phyloP scores from a whole-genome alignment of 2,888 invertebrate genomes.

The Cosmopolites sordidus region DNA sequence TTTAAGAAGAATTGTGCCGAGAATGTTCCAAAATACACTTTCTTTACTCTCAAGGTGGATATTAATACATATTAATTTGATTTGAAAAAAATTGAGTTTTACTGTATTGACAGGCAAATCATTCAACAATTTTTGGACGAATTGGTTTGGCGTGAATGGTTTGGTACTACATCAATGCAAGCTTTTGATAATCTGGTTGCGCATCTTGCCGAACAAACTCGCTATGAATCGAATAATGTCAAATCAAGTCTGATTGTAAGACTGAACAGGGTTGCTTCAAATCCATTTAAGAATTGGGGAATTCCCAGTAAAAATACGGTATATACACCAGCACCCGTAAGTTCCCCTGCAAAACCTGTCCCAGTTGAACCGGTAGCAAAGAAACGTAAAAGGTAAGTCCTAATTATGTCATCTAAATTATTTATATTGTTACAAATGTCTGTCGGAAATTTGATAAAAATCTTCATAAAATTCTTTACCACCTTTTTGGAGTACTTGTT shows the following conservation, averaged over 20 bases:
- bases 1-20: conserved; percentile 75
- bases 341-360: neutral
- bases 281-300: conserved; percentile 67
- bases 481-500: too few relatives aligned
- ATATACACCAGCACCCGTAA: conserved; percentile 1
- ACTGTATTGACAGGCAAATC: conserved; percentile 56
- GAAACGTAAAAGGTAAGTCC: conserved; percentile 24
- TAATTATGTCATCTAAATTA: too few relatives aligned
- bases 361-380: conserved; percentile 10
- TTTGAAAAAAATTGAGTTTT: too few relatives aligned
- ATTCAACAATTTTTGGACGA: conserved; percentile 87
- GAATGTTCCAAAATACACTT: conserved; percentile 87
- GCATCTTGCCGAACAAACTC: conserved; percentile 77
- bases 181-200: conserved; percentile 77
- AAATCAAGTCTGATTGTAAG: conserved; percentile 54
- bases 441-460: too few relatives aligned
- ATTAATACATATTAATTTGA: too few relatives aligned
- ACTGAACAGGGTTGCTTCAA: conserved; percentile 62
- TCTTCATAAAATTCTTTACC: too few relatives aligned
- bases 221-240: conserved; percentile 57
- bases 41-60: conserved; percentile 62
- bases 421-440: too few relatives aligned
- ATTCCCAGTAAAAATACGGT: conserved; percentile 18
- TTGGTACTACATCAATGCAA: conserved; percentile 69
- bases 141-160: conserved; percentile 82